Percentiles rank a stretch among this genome's conserved stretches.
phyloP scores from a whole-genome alignment of 2,113 vertebrate species.

The Scopus umbretta region DNA sequence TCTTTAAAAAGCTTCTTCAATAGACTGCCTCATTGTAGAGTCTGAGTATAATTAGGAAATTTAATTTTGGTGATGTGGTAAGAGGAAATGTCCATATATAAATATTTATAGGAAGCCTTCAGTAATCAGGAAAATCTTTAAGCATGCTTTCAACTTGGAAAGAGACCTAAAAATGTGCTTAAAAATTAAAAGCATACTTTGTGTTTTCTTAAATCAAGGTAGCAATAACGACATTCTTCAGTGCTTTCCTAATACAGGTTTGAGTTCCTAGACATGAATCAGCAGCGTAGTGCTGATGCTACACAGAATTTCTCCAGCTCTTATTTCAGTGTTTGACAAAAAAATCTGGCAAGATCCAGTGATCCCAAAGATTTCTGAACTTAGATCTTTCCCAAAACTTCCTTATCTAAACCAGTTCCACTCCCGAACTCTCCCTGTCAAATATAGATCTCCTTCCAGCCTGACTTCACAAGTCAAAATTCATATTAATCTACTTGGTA shows the following conservation, averaged over 20 bases:
- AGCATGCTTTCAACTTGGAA: not conserved
- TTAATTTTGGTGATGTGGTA: not conserved
- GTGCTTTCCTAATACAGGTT: not conserved
- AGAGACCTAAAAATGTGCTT: not conserved
- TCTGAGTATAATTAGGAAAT: not conserved
- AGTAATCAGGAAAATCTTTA: not conserved
- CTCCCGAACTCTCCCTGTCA: not conserved
- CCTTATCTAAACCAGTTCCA: not conserved
- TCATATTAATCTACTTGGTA: not conserved
- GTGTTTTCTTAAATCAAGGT: not conserved
- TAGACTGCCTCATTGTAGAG: not conserved
- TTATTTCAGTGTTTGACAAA: not conserved
- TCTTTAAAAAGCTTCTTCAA: not conserved
- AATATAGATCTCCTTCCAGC: not conserved
- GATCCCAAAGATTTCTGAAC: not conserved
- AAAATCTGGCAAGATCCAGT: not conserved
- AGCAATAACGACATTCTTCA: not conserved
- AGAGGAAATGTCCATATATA: not conserved
- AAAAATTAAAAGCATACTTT: not conserved
- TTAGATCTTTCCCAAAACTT: not conserved
- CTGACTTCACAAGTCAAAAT: not conserved
- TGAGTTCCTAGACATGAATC: not conserved
- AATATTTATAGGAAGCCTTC: slow-evolving; percentile 10
- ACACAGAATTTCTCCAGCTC: not conserved
- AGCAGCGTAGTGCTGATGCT: not conserved